Evolutionary conservation across 2,888 invertebrate genomes (phyloP).

Genomic region (Cheilosia grossa): DNA sequence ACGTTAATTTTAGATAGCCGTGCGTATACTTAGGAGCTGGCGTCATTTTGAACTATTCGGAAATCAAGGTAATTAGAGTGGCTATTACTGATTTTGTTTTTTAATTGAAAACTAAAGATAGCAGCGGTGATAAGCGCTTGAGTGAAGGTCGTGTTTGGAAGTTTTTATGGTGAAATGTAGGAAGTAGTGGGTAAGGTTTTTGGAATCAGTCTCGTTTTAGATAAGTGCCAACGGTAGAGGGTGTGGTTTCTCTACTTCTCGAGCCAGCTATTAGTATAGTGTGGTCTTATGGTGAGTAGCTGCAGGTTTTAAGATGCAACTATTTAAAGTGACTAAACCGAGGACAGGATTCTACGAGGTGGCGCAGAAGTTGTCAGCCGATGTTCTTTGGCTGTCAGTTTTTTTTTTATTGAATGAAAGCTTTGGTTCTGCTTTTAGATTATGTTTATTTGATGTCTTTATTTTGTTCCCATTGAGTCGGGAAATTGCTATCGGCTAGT

Average conservation of each 20-base stretch:
- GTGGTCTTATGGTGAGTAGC: too few relatives aligned
- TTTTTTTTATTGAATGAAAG: too few relatives aligned
- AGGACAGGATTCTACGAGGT: too few relatives aligned
- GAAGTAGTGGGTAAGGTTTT: neutral
- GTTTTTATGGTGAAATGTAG: slow-evolving; percentile 36
- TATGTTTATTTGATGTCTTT: too few relatives aligned
- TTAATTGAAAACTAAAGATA: slow-evolving; percentile 41
- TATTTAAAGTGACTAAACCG: too few relatives aligned
- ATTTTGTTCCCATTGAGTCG: too few relatives aligned
- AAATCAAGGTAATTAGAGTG: slow-evolving; percentile 67
- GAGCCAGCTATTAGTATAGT: too few relatives aligned
- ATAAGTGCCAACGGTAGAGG: neutral
- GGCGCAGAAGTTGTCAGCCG: too few relatives aligned
- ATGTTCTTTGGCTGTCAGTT: too few relatives aligned
- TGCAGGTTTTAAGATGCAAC: too few relatives aligned
- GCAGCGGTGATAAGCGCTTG: slow-evolving; percentile 22
- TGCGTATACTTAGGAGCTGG: neutral
- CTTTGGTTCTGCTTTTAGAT: too few relatives aligned
- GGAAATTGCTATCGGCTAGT: too few relatives aligned
- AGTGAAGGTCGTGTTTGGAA: slow-evolving; percentile 42
- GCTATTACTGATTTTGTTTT: slow-evolving; percentile 31
- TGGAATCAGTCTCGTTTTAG: slow-evolving; percentile 24
- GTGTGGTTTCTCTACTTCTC: neutral
- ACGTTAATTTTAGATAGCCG: slow-evolving; percentile 39
- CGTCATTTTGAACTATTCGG: slow-evolving; percentile 45